A percentile compares a stretch with the other conserved stretches of the same genome.
phyloP scores from a whole-genome alignment of 2,113 vertebrate species.

The Gopherus evgoodei region DNA sequence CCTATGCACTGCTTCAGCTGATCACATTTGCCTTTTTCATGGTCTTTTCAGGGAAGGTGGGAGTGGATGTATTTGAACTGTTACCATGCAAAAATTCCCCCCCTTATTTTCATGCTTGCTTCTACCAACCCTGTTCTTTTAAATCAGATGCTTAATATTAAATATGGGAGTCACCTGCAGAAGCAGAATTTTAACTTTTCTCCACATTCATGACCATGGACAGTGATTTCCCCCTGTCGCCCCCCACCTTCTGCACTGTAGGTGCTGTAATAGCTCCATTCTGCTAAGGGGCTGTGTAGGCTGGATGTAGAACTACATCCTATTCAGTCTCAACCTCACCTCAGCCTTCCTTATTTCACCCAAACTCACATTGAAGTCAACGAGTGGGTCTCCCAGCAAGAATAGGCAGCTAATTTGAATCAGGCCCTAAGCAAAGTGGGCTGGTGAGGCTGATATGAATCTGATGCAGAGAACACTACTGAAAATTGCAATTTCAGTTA shows the following conservation, averaged over 20 bases:
- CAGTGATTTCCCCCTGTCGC: background rate
- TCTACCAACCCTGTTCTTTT: background rate
- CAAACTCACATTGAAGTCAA: background rate
- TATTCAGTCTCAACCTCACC: background rate
- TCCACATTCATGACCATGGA: background rate
- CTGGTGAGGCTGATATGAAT: background rate
- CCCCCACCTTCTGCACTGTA: background rate
- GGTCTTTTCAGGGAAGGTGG: background rate
- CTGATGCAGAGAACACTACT: background rate
- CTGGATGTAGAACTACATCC: background rate
- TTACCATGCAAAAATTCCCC: background rate
- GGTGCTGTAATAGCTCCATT: background rate
- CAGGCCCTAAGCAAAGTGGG: background rate
- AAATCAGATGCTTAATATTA: background rate
- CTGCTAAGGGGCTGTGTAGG: background rate
- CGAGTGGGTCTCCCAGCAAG: background rate
- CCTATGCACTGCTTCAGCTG: background rate
- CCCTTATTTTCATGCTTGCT: background rate
- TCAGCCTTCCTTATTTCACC: background rate
- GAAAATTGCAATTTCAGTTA: background rate
- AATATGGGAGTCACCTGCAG: background rate
- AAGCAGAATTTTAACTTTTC: background rate
- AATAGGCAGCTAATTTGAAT: background rate
- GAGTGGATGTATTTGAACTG: background rate
- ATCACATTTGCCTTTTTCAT: background rate